Conservation (phyloP, 2,797 vertebrate genomes). For the Synaphobranchus kaupii region DNA sequence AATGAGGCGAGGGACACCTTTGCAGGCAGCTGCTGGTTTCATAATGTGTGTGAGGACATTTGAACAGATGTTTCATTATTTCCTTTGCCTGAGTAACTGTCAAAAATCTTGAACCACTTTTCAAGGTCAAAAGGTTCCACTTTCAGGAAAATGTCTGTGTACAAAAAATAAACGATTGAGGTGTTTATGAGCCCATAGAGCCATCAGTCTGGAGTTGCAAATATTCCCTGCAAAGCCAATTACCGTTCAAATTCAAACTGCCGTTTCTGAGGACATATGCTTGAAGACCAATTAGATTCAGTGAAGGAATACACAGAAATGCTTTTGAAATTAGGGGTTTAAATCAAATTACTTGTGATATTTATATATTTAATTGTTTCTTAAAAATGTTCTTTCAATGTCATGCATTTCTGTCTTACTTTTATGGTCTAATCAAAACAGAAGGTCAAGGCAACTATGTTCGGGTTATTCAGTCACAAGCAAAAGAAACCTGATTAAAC, state of each 20-base stretch:
- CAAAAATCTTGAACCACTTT: constrained; percentile 53
- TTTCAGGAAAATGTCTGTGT: constrained; percentile 50
- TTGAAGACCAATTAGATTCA: constrained; percentile 56
- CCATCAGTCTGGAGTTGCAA: constrained; percentile 53
- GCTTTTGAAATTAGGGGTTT: constrained; percentile 30
- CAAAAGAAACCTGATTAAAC: neutral
- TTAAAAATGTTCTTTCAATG: constrained; percentile 23
- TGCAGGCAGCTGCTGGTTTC: constrained; percentile 63
- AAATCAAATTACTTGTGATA: constrained; percentile 22
- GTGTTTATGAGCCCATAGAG: constrained; percentile 57
- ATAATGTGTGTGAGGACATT: constrained; percentile 61
- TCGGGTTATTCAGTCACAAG: neutral
- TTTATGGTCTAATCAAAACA: neutral
- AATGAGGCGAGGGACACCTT: constrained; percentile 47
- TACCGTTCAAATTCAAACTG: constrained; percentile 68
- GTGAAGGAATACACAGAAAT: constrained; percentile 37
- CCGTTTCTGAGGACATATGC: constrained; percentile 54
- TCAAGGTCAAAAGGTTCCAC: constrained; percentile 66
- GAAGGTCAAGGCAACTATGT: neutral
- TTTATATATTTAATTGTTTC: constrained; percentile 32
- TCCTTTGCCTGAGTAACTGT: constrained; percentile 39
- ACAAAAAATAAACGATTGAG: constrained; percentile 56
- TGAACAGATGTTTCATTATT: constrained; percentile 50
- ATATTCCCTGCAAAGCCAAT: constrained; percentile 66
- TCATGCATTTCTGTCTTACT: constrained; percentile 1